Conservation (phyloP, 2,888 invertebrate species). For the Drosophila mercatorum region DNA sequence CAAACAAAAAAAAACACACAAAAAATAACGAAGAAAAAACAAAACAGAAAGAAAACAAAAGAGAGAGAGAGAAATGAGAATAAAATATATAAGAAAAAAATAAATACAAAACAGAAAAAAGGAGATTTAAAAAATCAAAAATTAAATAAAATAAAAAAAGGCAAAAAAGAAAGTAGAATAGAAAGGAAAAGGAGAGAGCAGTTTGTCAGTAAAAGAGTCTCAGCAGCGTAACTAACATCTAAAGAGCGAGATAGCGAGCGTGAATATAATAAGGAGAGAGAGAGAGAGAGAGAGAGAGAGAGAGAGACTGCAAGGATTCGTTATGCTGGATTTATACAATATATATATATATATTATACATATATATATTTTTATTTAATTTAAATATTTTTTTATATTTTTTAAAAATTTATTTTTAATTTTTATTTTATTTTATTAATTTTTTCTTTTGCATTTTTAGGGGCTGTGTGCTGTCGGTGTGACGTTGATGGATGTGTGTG, state of each 20-base stretch:
- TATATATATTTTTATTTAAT: neutral
- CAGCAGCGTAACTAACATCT: constrained; percentile 54
- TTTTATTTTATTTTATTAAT: neutral
- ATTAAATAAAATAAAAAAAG: constrained; percentile 3
- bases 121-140: constrained; percentile 8
- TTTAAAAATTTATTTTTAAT: neutral
- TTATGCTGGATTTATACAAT: constrained; percentile 4
- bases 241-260: constrained; percentile 36
- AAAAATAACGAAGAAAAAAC: constrained; percentile 10
- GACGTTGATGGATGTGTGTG: constrained; percentile 11
- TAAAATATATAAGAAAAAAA: constrained; percentile 16
- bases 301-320: constrained; percentile 26
- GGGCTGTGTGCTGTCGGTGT: constrained; percentile 20
- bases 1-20: constrained; percentile 20
- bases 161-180: constrained; percentile 4
- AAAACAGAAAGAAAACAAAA: constrained; percentile 6
- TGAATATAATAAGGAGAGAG: constrained; percentile 13
- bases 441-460: neutral
- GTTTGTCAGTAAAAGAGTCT: constrained; percentile 53
- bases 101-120: constrained; percentile 24
- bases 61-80: constrained; percentile 7
- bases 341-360: neutral
- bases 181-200: constrained; percentile 38
- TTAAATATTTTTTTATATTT: neutral
- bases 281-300: neutral